phyloP scores from a whole-genome alignment of 53 echinoderm and acorn worm species.

The Arbacia lixula region DNA sequence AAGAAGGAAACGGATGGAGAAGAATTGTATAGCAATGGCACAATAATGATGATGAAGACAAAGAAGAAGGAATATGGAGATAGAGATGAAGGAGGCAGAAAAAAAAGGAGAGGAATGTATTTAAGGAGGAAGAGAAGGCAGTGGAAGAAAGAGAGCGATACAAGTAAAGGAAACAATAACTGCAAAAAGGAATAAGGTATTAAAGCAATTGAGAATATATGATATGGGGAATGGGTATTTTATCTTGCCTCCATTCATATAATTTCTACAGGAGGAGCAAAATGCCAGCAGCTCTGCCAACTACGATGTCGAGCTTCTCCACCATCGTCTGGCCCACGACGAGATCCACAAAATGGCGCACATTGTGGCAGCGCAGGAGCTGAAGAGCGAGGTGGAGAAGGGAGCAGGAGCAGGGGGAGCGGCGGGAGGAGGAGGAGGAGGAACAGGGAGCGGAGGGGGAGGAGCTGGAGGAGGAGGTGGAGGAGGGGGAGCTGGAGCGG shows the following conservation, averaged over 20 bases:
- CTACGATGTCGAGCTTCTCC: constrained; percentile 91
- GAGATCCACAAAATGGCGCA: constrained; percentile 79
- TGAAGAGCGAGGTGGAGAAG: constrained; percentile 29
- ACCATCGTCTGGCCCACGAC: constrained; percentile 72
- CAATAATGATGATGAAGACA: too few species aligned
- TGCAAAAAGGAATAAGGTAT: too few species aligned
- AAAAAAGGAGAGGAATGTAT: not conserved
- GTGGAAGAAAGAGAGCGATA: not conserved
- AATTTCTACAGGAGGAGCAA: constrained; percentile 87
- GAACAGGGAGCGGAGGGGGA: constrained; percentile 9
- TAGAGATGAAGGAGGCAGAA: not conserved
- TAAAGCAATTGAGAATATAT: too few species aligned
- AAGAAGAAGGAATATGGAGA: not conserved
- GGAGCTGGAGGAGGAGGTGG: constrained; percentile 7
- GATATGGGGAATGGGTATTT: too few species aligned
- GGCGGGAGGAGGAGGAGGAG: not conserved
- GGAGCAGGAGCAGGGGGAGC: constrained; percentile 13
- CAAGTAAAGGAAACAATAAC: not conserved
- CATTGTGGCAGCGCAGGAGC: constrained; percentile 44
- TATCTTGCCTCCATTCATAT: too few species aligned
- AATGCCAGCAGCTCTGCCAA: constrained; percentile 97
- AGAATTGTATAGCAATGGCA: too few species aligned
- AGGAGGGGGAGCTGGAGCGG: not conserved
- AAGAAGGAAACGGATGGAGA: too few species aligned
- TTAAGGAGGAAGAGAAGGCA: not conserved